Evolutionary conservation across 2,797 vertebrate species (phyloP).

Genomic region (Acanthiza pusilla): DNA sequence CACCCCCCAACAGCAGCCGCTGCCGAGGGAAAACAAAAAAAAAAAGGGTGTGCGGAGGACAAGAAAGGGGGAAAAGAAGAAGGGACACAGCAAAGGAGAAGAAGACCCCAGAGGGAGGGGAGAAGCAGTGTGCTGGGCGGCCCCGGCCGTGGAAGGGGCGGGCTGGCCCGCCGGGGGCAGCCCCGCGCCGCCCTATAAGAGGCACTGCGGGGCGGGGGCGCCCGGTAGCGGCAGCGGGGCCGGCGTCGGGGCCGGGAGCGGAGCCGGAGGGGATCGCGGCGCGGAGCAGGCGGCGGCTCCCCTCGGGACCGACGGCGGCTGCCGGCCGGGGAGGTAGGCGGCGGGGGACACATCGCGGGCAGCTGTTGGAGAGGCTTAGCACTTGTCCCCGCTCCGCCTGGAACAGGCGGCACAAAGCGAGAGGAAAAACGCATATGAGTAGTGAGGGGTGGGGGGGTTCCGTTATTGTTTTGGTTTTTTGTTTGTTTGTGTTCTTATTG

Average conservation of each 20-base stretch:
- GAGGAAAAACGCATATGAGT: background rate
- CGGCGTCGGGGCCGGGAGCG: background rate
- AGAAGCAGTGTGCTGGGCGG: background rate
- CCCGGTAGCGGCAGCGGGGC: accelerated
- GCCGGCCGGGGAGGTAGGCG: background rate
- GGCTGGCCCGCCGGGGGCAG: background rate
- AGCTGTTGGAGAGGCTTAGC: background rate
- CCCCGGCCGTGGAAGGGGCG: background rate
- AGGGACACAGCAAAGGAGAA: too few species aligned
- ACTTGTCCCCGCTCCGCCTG: background rate
- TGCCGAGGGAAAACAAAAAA: background rate
- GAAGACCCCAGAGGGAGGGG: background rate
- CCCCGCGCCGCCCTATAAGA: background rate
- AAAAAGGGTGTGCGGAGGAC: accelerated
- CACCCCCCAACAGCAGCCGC: background rate
- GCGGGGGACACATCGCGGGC: background rate
- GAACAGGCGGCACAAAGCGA: background rate
- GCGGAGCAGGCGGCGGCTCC: background rate
- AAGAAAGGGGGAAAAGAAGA: too few species aligned
- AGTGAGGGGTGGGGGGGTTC: too few species aligned
- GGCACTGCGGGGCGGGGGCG: background rate
- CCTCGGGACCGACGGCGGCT: background rate
- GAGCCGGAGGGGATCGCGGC: background rate
- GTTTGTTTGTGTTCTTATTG: background rate
- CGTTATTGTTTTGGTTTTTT: background rate